These are phyloP conservation scores for Danaus plexippus DNA, from an alignment of 1,140 invertebrate genomes.

Conservation along the genomic window DNA sequence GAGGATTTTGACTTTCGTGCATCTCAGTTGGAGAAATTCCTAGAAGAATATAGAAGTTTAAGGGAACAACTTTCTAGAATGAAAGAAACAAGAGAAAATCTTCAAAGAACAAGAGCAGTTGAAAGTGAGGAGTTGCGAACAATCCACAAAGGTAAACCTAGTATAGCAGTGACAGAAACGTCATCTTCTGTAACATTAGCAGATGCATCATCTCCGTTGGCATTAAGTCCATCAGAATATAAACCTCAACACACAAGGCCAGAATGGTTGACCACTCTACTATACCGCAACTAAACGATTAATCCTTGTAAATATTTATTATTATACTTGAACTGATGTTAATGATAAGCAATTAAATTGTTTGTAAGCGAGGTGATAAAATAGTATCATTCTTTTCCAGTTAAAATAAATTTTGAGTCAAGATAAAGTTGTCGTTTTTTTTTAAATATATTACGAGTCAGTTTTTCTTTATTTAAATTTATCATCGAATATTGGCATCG, in stretches of 20 bases:
- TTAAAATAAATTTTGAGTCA: slow-evolving; percentile 61
- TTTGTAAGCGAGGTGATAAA: slow-evolving; percentile 56
- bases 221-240: slow-evolving; percentile 68
- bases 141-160: slow-evolving; percentile 72
- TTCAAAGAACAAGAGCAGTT: slow-evolving; percentile 70
- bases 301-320: slow-evolving; percentile 44
- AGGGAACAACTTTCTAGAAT: slow-evolving; percentile 83
- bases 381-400: slow-evolving; percentile 58
- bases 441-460: neutral
- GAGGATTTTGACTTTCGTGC: slow-evolving; percentile 80
- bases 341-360: slow-evolving; percentile 52
- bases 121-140: slow-evolving; percentile 68
- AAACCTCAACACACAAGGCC: slow-evolving; percentile 68
- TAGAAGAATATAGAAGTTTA: slow-evolving; percentile 82
- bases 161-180: slow-evolving; percentile 69
- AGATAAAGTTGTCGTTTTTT: slow-evolving; percentile 13
- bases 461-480: neutral
- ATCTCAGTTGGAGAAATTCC: slow-evolving; percentile 81
- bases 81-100: slow-evolving; percentile 81
- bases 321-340: slow-evolving; percentile 54
- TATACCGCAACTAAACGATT: slow-evolving; percentile 55
- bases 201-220: slow-evolving; percentile 65
- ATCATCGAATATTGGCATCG: too few relatives aligned
- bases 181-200: slow-evolving; percentile 59
- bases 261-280: slow-evolving; percentile 62